A percentile compares a stretch with the other conserved stretches of the same genome.
Conservation (phyloP, 2,113 vertebrate species). For the Antechinus flavipes region DNA sequence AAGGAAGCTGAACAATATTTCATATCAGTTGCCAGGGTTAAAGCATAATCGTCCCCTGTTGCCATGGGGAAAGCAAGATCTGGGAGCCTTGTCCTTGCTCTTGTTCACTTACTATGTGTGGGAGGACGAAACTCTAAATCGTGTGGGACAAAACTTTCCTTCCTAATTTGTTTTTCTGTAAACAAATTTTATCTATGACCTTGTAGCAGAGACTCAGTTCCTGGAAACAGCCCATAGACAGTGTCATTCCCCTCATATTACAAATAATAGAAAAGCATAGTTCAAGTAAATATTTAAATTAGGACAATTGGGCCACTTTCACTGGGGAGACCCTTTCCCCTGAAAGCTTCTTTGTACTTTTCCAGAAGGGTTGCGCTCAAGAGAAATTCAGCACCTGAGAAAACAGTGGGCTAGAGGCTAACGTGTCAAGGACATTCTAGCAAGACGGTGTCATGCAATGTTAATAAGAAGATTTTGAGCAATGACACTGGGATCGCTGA, state of each 20-base stretch:
- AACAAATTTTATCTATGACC: constrained; percentile 84
- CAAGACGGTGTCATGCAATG: neutral
- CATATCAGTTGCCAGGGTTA: constrained; percentile 82
- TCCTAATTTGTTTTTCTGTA: constrained; percentile 71
- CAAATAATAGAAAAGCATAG: constrained; percentile 80
- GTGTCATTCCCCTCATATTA: constrained; percentile 83
- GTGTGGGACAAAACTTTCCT: constrained; percentile 69
- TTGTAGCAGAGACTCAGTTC: constrained; percentile 81
- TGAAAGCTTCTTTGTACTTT: constrained; percentile 51
- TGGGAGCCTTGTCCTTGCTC: constrained; percentile 80
- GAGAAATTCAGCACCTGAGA: neutral
- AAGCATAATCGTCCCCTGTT: constrained; percentile 80
- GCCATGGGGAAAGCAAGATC: constrained; percentile 77
- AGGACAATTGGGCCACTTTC: constrained; percentile 63
- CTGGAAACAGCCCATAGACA: constrained; percentile 72
- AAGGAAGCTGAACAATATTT: constrained; percentile 73
- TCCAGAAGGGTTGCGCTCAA: neutral
- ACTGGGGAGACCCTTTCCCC: constrained; percentile 64
- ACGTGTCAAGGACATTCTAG: neutral
- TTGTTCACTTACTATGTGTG: constrained; percentile 75
- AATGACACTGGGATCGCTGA: constrained; percentile 34
- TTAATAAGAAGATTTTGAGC: neutral
- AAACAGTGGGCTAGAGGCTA: neutral
- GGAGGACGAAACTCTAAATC: constrained; percentile 79
- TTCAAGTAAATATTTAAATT: constrained; percentile 87